Evolutionary conservation across 2,888 invertebrate species (phyloP).

Genomic region (Platycheirus rosarum): DNA sequence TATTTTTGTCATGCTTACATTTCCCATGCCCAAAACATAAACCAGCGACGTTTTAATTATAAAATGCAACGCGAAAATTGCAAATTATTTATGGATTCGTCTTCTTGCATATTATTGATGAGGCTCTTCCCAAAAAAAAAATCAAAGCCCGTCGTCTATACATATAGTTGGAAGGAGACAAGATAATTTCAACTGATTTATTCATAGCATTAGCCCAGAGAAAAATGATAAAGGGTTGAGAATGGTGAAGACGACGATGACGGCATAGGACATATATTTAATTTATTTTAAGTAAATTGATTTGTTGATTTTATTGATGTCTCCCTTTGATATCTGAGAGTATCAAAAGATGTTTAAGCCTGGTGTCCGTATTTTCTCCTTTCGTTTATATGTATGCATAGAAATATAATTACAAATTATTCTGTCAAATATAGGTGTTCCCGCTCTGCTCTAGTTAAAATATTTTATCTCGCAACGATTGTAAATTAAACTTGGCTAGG

Average conservation of each 20-base stretch:
- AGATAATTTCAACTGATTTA: slow-evolving; percentile 32
- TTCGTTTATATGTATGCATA: neutral
- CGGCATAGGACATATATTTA: slow-evolving; percentile 15
- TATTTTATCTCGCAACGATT: slow-evolving; percentile 8
- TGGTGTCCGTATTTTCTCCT: neutral
- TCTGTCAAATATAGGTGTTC: slow-evolving; percentile 26
- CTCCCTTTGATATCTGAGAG: slow-evolving; percentile 62
- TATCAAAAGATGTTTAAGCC: slow-evolving; percentile 55
- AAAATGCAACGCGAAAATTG: slow-evolving; percentile 52
- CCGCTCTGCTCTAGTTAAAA: neutral
- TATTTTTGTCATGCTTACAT: no score
- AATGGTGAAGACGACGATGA: neutral
- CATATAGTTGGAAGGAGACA: neutral
- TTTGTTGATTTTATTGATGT: slow-evolving; percentile 65
- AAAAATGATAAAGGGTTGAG: neutral
- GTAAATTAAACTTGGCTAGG: slow-evolving; percentile 55
- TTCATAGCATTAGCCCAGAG: slow-evolving; percentile 16
- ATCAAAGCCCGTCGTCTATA: slow-evolving; percentile 1
- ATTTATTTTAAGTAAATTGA: slow-evolving; percentile 70
- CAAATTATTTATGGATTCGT: slow-evolving; percentile 63
- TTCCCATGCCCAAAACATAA: no score
- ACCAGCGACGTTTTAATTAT: slow-evolving; percentile 44
- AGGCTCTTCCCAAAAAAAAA: slow-evolving; percentile 29
- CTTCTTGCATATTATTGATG: slow-evolving; percentile 56
- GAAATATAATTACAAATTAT: slow-evolving; percentile 49